A percentile compares a stretch with the other conserved stretches of the same genome.
Conservation (phyloP, 64 coral and sea anemone species). For the Montipora capricornis region DNA sequence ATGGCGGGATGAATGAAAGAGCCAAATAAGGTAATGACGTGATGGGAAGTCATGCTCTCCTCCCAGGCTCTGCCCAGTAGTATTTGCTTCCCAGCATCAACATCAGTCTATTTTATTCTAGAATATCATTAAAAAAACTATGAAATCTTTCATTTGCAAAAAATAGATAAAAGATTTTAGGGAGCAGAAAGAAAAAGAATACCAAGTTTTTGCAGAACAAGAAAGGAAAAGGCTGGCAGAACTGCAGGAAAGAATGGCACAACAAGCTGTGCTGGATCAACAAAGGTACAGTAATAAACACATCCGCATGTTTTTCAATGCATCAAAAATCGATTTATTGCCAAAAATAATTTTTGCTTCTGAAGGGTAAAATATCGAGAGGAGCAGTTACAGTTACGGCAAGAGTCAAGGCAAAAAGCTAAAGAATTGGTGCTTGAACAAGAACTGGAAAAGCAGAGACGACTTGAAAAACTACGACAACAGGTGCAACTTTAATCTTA, state of each 20-base stretch:
- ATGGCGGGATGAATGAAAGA: too few relatives aligned
- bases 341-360: background rate
- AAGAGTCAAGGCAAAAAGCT: slow-evolving; percentile 60
- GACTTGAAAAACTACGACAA: slow-evolving; percentile 91
- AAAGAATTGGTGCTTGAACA: slow-evolving; percentile 74
- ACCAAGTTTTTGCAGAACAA: slow-evolving; percentile 38
- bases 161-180: slow-evolving; percentile 75
- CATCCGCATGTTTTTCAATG: background rate
- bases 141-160: background rate
- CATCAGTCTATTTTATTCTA: too few relatives aligned
- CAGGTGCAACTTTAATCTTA: slow-evolving; percentile 17
- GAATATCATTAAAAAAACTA: too few relatives aligned
- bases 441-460: slow-evolving; percentile 77
- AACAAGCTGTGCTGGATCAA: slow-evolving; percentile 81
- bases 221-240: slow-evolving; percentile 77
- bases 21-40: too few relatives aligned
- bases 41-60: too few relatives aligned
- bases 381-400: slow-evolving; percentile 76
- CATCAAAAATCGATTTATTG: too few relatives aligned
- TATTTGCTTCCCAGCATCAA: too few relatives aligned
- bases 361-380: slow-evolving; percentile 88
- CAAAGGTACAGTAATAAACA: slow-evolving; percentile 57
- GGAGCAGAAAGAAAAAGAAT: slow-evolving; percentile 57
- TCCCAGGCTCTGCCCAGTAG: too few relatives aligned
- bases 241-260: slow-evolving; percentile 70